These are phyloP conservation scores for Epirrhoe tristata DNA, from an alignment of 2,888 invertebrate genomes.

Conservation along the genomic window DNA sequence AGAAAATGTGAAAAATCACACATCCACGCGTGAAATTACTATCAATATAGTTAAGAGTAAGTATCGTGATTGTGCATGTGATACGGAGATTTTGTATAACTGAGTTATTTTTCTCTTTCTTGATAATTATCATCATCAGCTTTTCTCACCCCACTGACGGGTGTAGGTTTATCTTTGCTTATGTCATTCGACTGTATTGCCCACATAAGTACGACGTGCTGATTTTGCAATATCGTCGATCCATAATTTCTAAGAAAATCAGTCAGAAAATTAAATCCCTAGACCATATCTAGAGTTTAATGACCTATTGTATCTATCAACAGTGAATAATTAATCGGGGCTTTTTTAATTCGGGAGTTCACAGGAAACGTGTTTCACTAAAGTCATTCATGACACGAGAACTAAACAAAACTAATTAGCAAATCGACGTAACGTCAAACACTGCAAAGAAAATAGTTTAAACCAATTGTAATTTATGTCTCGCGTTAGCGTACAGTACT, in stretches of 20 bases:
- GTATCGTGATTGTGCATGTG: constrained; percentile 37
- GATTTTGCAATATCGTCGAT: no score
- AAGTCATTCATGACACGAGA: constrained; percentile 20
- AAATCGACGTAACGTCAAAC: constrained; percentile 32
- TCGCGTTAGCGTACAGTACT: constrained; percentile 31
- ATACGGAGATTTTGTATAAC: constrained; percentile 12
- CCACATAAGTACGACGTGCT: no score
- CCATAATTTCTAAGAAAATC: neutral
- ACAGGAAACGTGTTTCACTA: constrained; percentile 33
- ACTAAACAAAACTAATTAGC: constrained; percentile 34
- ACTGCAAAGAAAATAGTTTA: constrained; percentile 35
- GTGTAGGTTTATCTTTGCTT: no score
- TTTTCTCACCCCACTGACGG: no score
- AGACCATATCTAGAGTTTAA: neutral
- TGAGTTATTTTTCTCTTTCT: neutral
- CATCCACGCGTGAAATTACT: constrained; percentile 78
- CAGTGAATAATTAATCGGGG: neutral
- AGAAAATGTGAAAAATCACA: constrained; percentile 84
- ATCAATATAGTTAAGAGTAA: constrained; percentile 52
- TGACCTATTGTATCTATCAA: neutral
- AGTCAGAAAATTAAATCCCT: constrained; percentile 5
- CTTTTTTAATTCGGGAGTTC: constrained; percentile 12
- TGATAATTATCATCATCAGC: no score
- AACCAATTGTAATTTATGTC: constrained; percentile 36
- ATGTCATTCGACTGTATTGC: no score